phyloP scores from a whole-genome alignment of 2,113 vertebrate species.

The Cynoglossus semilaevis region DNA sequence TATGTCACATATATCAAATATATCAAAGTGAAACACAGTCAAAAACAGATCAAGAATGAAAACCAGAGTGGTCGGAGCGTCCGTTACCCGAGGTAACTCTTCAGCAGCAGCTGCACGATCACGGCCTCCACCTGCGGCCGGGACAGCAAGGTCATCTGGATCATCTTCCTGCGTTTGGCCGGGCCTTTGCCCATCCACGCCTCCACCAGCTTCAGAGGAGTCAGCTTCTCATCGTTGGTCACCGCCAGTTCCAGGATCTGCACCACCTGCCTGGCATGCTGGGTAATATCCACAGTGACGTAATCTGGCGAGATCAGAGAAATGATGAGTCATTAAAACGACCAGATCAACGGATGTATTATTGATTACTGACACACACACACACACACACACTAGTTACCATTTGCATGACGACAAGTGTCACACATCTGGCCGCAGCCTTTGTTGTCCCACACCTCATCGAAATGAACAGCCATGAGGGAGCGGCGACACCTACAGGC shows the following conservation, averaged over 20 bases:
- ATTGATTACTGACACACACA: too few species aligned
- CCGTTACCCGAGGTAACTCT: slow-evolving; percentile 87
- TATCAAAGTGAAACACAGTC: too few species aligned
- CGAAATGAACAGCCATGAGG: slow-evolving; percentile 91
- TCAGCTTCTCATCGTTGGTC: slow-evolving; percentile 85
- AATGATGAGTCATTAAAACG: not conserved
- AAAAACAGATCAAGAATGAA: not conserved
- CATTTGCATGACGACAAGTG: slow-evolving; percentile 78
- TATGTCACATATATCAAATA: too few species aligned
- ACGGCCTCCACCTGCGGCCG: slow-evolving; percentile 84
- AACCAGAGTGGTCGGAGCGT: too few species aligned
- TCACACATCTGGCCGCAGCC: slow-evolving; percentile 93
- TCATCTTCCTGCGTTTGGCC: slow-evolving; percentile 82
- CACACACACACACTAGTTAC: slow-evolving; percentile 75
- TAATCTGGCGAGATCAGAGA: slow-evolving; percentile 60
- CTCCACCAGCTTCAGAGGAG: slow-evolving; percentile 90
- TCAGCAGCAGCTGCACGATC: slow-evolving; percentile 81
- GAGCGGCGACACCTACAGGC: slow-evolving; percentile 87
- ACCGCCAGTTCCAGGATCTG: slow-evolving; percentile 84
- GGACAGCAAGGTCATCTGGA: slow-evolving; percentile 75
- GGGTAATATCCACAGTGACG: slow-evolving; percentile 78
- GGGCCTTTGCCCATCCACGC: slow-evolving; percentile 89
- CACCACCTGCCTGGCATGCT: slow-evolving; percentile 82
- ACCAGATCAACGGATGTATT: not conserved
- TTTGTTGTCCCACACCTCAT: slow-evolving; percentile 91